A percentile compares a stretch with the other conserved stretches of the same genome.
These are phyloP conservation scores for Lordiphosa stackelbergi DNA, from an alignment of 1,140 invertebrate genomes.

Conservation along the genomic window DNA sequence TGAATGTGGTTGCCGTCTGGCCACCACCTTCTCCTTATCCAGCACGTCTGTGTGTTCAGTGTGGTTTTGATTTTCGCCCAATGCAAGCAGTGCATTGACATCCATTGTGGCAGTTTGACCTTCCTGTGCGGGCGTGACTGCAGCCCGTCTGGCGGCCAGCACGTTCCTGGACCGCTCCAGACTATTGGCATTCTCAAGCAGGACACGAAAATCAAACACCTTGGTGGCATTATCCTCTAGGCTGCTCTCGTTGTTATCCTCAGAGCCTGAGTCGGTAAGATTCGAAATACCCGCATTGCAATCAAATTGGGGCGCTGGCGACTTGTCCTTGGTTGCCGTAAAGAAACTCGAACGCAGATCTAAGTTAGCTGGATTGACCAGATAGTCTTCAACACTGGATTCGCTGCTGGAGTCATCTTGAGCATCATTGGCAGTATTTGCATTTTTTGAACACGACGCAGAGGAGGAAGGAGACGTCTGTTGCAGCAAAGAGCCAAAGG, in stretches of 20 bases:
- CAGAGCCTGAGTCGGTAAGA: constrained; percentile 65
- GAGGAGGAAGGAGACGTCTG: constrained; percentile 55
- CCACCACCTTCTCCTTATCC: constrained; percentile 23
- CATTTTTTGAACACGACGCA: constrained; percentile 75
- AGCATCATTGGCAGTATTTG: constrained; percentile 68
- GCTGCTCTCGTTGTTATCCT: constrained; percentile 71
- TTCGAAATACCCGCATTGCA: constrained; percentile 66
- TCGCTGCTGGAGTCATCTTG: constrained; percentile 69
- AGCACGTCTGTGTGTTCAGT: constrained; percentile 22
- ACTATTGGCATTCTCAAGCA: constrained; percentile 73
- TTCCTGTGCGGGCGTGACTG: constrained; percentile 20
- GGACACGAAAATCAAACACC: constrained; percentile 67
- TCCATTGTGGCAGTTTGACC: constrained; percentile 49
- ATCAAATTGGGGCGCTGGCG: constrained; percentile 66
- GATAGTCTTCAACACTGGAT: constrained; percentile 72
- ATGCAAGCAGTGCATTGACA: constrained; percentile 77
- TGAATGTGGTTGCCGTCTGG: constrained; percentile 24
- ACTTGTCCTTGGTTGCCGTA: constrained; percentile 43
- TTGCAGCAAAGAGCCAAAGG: constrained; percentile 51
- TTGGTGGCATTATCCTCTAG: constrained; percentile 53
- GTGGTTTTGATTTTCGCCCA: constrained; percentile 77
- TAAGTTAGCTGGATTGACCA: constrained; percentile 69
- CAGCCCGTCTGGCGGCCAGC: constrained; percentile 41
- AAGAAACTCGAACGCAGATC: constrained; percentile 74
- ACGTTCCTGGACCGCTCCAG: constrained; percentile 68